Conservation (phyloP, 2,888 invertebrate species). For the Andrena flavipes region DNA sequence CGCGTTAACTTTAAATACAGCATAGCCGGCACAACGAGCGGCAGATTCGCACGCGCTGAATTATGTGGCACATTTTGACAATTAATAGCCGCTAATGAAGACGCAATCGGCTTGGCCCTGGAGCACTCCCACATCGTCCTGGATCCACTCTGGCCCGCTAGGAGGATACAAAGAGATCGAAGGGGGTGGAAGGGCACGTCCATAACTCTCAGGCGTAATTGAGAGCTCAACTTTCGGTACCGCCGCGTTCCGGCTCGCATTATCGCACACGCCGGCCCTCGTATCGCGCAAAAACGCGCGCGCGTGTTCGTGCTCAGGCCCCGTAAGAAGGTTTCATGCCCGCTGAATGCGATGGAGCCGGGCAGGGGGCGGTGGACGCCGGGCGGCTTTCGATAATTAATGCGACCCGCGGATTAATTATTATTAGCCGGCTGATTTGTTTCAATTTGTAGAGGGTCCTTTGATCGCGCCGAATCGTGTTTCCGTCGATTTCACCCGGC, state of each 20-base stretch:
- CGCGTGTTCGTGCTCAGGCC: conserved; percentile 50
- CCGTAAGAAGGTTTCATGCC: conserved; percentile 28
- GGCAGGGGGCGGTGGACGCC: conserved; percentile 31
- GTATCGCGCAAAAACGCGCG: conserved; percentile 44
- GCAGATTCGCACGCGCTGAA: conserved; percentile 70
- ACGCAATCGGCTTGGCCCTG: conserved; percentile 78
- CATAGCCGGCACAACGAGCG: conserved; percentile 19
- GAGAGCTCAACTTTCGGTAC: conserved; percentile 82
- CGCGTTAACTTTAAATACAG: conserved; percentile 58
- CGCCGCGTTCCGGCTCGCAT: conserved; percentile 60
- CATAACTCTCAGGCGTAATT: conserved; percentile 82
- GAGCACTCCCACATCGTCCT: conserved; percentile 66
- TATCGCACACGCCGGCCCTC: conserved; percentile 43
- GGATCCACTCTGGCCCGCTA: conserved; percentile 31
- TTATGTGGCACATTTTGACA: conserved; percentile 80
- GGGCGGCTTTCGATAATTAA: conserved; percentile 76
- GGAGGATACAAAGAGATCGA: conserved; percentile 48
- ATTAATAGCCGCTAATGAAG: conserved; percentile 83
- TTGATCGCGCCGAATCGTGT: conserved; percentile 82
- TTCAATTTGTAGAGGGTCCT: conserved; percentile 81
- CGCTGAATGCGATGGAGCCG: background rate
- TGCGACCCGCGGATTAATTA: conserved; percentile 82
- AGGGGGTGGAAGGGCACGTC: conserved; percentile 55
- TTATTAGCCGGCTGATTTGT: conserved; percentile 83
- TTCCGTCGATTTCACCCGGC: conserved; percentile 76